Percentiles rank a stretch among this genome's conserved stretches.
Conservation (phyloP, 2,113 vertebrate genomes). For the Gracilinanus agilis region DNA sequence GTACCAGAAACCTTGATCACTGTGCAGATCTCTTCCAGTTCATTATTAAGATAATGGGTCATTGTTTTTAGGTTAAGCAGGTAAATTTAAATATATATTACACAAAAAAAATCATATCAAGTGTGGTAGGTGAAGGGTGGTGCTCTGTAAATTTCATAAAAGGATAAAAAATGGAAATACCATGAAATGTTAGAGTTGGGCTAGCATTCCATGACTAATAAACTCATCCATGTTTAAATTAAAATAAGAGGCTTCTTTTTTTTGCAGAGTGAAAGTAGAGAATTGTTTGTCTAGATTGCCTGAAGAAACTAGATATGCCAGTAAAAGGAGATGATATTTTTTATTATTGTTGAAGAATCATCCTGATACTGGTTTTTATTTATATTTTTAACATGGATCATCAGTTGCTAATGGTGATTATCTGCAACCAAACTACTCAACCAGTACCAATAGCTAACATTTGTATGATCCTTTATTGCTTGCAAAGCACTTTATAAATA, state of each 20-base stretch:
- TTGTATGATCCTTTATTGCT: background rate
- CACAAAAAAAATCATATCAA: background rate
- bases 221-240: background rate
- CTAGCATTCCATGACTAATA: background rate
- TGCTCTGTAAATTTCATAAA: background rate
- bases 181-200: background rate
- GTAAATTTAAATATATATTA: background rate
- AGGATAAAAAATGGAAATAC: slow-evolving; percentile 3
- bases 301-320: background rate
- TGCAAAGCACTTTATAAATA: background rate
- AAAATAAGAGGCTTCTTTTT: background rate
- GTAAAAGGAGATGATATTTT: background rate
- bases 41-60: background rate
- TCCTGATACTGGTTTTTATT: background rate
- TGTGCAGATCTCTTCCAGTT: slow-evolving; percentile 6
- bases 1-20: slow-evolving; percentile 48
- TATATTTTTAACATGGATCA: background rate
- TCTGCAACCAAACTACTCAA: background rate
- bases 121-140: background rate
- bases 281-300: background rate
- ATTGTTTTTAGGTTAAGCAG: background rate
- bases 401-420: background rate
- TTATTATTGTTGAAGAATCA: background rate
- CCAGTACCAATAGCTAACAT: background rate
- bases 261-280: background rate